These are phyloP conservation scores for Cygnus olor DNA, from an alignment of 2,797 vertebrate species.

Conservation along the genomic window DNA sequence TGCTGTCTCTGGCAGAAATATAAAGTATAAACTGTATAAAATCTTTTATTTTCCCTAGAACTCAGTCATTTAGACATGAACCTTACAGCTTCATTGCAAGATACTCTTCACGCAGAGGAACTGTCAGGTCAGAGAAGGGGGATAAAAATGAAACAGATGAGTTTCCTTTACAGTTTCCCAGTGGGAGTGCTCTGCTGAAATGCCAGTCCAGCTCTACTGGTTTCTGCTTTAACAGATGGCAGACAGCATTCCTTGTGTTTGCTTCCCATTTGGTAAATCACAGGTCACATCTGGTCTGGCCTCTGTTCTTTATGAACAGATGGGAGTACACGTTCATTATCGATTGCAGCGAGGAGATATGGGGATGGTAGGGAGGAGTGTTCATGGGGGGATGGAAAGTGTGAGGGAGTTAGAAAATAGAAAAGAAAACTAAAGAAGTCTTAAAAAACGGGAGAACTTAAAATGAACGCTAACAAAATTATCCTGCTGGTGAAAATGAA, in stretches of 20 bases:
- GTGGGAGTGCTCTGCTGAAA: slow-evolving; percentile 68
- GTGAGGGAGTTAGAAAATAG: neutral
- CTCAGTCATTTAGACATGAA: slow-evolving; percentile 44
- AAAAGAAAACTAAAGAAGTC: neutral
- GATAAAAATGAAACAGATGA: slow-evolving; percentile 59
- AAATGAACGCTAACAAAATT: neutral
- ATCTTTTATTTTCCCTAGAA: slow-evolving; percentile 39
- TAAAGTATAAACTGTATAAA: slow-evolving; percentile 38
- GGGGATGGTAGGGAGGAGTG: neutral
- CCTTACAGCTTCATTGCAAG: slow-evolving; percentile 57
- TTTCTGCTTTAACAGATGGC: slow-evolving; percentile 87
- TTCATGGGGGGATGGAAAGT: neutral
- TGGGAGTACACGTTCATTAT: slow-evolving; percentile 51
- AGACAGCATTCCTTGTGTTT: slow-evolving; percentile 81
- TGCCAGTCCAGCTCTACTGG: slow-evolving; percentile 71
- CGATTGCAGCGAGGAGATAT: neutral
- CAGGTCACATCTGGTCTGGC: slow-evolving; percentile 85
- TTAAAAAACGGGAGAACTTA: neutral
- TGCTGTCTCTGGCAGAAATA: slow-evolving; percentile 24
- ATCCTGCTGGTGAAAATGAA: neutral
- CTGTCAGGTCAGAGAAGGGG: slow-evolving; percentile 67
- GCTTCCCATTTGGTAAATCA: slow-evolving; percentile 83
- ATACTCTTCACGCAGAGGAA: slow-evolving; percentile 47
- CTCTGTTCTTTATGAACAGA: slow-evolving; percentile 72
- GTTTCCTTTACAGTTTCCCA: slow-evolving; percentile 70